Conservation (phyloP, 2,113 vertebrate genomes). For the Prunella himalayana region DNA sequence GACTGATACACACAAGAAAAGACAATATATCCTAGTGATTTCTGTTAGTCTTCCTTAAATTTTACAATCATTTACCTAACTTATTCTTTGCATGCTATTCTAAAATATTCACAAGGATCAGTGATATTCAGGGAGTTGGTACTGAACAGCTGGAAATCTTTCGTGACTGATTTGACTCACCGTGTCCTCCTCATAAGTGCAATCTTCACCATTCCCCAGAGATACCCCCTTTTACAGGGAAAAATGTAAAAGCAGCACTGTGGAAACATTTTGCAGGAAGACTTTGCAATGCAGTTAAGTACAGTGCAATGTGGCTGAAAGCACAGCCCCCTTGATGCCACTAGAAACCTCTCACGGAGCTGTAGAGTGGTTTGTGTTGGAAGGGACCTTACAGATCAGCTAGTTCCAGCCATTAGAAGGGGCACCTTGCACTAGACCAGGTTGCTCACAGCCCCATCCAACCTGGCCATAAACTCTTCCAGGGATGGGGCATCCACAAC, state of each 20-base stretch:
- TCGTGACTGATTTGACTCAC: background rate
- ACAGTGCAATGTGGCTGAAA: background rate
- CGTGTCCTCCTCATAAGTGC: background rate
- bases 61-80: background rate
- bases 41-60: background rate
- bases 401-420: background rate
- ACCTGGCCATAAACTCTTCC: background rate
- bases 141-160: background rate
- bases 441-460: background rate
- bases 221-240: background rate
- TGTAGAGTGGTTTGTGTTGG: background rate
- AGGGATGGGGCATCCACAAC: fast-evolving
- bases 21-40: background rate
- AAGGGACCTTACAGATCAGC: background rate
- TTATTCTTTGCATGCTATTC: background rate
- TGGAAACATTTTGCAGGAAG: background rate
- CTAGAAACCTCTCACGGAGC: background rate
- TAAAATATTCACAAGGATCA: background rate
- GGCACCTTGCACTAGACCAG: background rate
- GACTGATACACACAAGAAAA: background rate
- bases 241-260: background rate
- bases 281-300: background rate
- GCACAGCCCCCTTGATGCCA: background rate
- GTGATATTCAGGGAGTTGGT: background rate
- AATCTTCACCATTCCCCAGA: background rate